phyloP scores from a whole-genome alignment of 2,888 invertebrate species.

The Eristalis arbustorum region DNA sequence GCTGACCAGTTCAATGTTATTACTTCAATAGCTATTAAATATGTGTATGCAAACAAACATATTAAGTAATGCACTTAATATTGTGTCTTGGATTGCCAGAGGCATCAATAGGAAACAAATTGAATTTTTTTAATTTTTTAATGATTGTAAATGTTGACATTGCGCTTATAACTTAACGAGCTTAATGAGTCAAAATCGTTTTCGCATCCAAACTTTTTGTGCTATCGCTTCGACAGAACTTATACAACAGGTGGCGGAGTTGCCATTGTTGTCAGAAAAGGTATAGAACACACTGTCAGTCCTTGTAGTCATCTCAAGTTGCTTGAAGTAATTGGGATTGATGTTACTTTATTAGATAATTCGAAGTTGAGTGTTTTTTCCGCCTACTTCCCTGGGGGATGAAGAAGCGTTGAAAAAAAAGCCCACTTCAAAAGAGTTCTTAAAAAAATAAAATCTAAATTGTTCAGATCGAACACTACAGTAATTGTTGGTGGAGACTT shows the following conservation, averaged over 20 bases:
- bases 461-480: neutral
- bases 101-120: conserved; percentile 12
- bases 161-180: conserved; percentile 17
- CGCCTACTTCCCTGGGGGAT: conserved; percentile 10
- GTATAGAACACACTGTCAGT: neutral
- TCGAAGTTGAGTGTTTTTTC: conserved; percentile 1
- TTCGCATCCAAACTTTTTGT: conserved; percentile 2
- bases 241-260: conserved; percentile 9
- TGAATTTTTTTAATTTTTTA: conserved; percentile 24
- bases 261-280: conserved; percentile 4
- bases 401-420: neutral
- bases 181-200: conserved; percentile 8
- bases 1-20: conserved; percentile 7
- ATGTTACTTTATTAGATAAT: neutral
- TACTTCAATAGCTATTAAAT: conserved; percentile 13
- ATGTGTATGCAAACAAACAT: conserved; percentile 6
- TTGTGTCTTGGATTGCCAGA: conserved; percentile 16
- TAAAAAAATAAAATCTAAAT: no score
- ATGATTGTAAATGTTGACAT: conserved; percentile 20
- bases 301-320: neutral
- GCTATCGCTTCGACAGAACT: neutral
- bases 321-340: neutral
- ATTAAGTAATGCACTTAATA: conserved; percentile 11
- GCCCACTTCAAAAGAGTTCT: neutral
- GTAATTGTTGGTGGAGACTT: neutral